Percentiles rank a stretch among this genome's conserved stretches.
phyloP scores from a whole-genome alignment of 2,113 vertebrate species.

The Chloroceryle aenea region DNA sequence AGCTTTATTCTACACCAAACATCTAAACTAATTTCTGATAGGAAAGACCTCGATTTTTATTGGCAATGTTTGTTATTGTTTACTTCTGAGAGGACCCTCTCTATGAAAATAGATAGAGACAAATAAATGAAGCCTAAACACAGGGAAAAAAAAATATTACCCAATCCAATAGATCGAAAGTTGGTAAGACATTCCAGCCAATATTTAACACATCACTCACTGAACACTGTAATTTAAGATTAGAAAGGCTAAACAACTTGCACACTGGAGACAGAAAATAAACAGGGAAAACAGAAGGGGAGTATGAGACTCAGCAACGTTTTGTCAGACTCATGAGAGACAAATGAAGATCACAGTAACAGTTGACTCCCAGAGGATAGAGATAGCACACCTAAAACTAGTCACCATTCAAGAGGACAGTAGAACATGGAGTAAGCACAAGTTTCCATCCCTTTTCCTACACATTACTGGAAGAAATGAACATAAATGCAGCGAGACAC shows the following conservation, averaged over 20 bases:
- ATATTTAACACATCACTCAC: neutral
- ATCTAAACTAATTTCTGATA: neutral
- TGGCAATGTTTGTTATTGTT: neutral
- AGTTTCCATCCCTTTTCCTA: neutral
- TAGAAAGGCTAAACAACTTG: neutral
- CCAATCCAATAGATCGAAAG: too few species aligned
- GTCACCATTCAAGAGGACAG: neutral
- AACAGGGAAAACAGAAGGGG: neutral
- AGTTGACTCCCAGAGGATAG: neutral
- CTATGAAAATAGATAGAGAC: neutral
- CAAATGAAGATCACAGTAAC: neutral
- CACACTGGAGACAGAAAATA: neutral
- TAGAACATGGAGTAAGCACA: neutral
- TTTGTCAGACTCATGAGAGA: neutral
- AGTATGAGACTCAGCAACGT: neutral
- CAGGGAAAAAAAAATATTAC: neutral
- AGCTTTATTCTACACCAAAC: neutral
- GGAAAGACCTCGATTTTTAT: neutral
- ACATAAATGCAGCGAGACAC: neutral
- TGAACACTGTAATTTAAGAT: neutral
- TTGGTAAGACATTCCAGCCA: neutral
- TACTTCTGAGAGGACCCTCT: neutral
- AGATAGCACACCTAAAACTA: neutral
- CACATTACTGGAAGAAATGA: neutral
- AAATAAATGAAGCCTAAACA: neutral